Conservation (phyloP, 2,113 vertebrate genomes). For the Nansenia antarctica region DNA sequence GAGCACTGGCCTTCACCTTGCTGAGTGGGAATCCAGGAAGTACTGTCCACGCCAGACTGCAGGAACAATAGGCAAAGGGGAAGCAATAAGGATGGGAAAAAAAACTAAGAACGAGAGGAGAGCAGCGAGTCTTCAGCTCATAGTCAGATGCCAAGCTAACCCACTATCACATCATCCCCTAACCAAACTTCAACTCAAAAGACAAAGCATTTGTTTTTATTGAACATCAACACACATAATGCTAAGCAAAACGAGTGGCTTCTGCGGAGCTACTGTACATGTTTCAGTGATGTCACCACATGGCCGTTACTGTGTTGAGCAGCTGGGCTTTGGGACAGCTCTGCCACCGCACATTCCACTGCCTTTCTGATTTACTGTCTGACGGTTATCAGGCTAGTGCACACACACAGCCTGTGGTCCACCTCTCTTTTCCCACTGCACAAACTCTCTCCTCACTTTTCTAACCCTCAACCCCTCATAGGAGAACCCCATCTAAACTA, state of each 20-base stretch:
- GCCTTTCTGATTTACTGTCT: conserved; percentile 66
- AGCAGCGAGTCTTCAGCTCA: conserved; percentile 10
- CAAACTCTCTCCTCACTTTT: neutral
- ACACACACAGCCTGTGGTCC: conserved; percentile 48
- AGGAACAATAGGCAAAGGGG: conserved; percentile 64
- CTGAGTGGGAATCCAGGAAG: conserved; percentile 70
- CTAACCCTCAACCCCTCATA: neutral
- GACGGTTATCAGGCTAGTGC: conserved; percentile 58
- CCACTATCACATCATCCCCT: neutral
- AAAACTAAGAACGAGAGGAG: conserved; percentile 4
- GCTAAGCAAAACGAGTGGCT: neutral
- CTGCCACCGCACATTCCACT: conserved; percentile 45
- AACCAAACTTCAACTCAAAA: neutral
- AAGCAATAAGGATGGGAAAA: conserved; percentile 40
- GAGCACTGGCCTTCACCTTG: conserved; percentile 63
- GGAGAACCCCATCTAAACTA: neutral
- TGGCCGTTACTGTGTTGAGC: conserved; percentile 46
- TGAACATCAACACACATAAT: neutral
- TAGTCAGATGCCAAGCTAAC: neutral
- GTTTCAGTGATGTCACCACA: neutral
- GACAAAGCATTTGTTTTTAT: neutral
- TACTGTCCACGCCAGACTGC: conserved; percentile 43
- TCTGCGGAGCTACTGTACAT: too few species aligned
- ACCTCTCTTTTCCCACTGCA: conserved; percentile 20
- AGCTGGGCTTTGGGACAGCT: conserved; percentile 46